These are phyloP conservation scores for Fregata magnificens DNA, from an alignment of 2,113 vertebrate genomes.

Conservation along the genomic window DNA sequence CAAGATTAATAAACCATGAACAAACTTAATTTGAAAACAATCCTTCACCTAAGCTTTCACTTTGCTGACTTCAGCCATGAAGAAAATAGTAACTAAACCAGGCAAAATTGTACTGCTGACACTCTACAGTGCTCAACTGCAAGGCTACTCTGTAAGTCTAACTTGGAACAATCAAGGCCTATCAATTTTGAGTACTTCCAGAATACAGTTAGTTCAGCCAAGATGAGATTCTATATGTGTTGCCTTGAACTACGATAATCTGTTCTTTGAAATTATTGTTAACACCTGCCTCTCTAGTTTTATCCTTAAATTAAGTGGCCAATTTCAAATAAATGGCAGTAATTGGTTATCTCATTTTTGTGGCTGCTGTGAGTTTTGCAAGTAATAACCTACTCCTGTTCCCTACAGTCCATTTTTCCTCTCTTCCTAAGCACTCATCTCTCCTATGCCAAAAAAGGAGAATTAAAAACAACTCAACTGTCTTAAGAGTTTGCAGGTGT, in stretches of 20 bases:
- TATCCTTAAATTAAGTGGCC: background rate
- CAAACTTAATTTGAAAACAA: background rate
- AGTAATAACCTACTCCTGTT: background rate
- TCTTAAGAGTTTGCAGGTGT: background rate
- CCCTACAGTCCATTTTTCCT: background rate
- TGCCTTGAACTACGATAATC: background rate
- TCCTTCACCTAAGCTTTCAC: background rate
- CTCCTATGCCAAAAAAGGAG: background rate
- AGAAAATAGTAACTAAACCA: background rate
- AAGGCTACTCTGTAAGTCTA: background rate
- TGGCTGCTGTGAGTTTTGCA: background rate
- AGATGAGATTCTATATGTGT: background rate
- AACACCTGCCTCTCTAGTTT: background rate
- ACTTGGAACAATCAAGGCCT: background rate
- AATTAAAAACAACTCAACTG: background rate
- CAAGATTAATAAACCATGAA: background rate
- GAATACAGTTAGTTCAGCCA: background rate
- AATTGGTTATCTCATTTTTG: slow-evolving; percentile 16
- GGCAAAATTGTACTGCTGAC: background rate
- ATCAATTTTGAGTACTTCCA: background rate
- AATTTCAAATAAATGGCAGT: slow-evolving; percentile 35
- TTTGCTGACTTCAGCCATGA: background rate
- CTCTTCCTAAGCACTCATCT: background rate
- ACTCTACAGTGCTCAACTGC: background rate
- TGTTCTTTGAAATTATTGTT: background rate